Evolutionary conservation across 2,113 vertebrate genomes (phyloP).

Genomic region (Sceloporus undulatus): DNA sequence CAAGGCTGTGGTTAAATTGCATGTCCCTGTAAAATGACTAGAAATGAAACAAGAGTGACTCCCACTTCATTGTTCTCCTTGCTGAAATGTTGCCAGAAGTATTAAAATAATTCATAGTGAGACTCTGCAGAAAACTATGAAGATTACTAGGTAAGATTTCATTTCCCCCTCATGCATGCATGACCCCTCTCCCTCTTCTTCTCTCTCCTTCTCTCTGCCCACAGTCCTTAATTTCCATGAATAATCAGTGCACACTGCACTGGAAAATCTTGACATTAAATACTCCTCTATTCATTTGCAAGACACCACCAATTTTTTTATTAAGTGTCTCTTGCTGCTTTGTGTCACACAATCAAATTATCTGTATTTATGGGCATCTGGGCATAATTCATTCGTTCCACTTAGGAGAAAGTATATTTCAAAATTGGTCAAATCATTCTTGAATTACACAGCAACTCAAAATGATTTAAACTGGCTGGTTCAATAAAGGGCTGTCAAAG

Average conservation of each 20-base stretch:
- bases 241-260: slow-evolving; percentile 35
- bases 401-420: slow-evolving; percentile 63
- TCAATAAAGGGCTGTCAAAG: slow-evolving; percentile 44
- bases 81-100: background rate
- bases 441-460: slow-evolving; percentile 53
- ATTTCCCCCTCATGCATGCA: slow-evolving; percentile 2
- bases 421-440: slow-evolving; percentile 54
- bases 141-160: slow-evolving; percentile 50
- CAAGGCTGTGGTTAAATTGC: background rate
- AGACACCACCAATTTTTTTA: slow-evolving; percentile 48
- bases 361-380: slow-evolving; percentile 53
- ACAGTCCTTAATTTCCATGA: slow-evolving; percentile 43
- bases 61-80: background rate
- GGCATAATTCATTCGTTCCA: slow-evolving; percentile 42
- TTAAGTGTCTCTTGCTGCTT: slow-evolving; percentile 49
- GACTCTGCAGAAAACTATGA: slow-evolving; percentile 45
- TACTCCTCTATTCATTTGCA: slow-evolving; percentile 60
- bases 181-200: background rate
- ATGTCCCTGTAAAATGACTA: background rate
- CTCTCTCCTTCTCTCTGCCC: background rate
- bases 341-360: slow-evolving; percentile 47
- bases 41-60: background rate
- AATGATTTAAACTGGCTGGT: slow-evolving; percentile 61
- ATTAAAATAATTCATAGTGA: slow-evolving; percentile 39
- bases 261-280: slow-evolving; percentile 46